phyloP scores from a whole-genome alignment of 2,888 invertebrate genomes.

The Graphium colonna region DNA sequence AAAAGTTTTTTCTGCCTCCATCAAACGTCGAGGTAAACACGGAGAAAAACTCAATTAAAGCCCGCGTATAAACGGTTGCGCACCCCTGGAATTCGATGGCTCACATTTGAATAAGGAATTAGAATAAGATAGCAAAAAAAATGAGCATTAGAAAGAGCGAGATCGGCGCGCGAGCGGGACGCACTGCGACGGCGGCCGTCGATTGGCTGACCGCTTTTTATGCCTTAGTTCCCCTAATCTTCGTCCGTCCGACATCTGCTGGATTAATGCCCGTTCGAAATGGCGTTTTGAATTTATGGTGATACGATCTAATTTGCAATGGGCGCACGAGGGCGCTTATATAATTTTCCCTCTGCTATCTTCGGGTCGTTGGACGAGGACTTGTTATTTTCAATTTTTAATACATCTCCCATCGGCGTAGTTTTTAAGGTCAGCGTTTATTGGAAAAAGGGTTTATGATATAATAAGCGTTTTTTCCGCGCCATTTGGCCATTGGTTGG shows the following conservation, averaged over 20 bases:
- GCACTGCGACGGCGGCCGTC: conserved; percentile 42
- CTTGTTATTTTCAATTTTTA: conserved; percentile 69
- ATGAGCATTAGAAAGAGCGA: conserved; percentile 74
- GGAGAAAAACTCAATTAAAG: conserved; percentile 45
- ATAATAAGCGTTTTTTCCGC: conserved; percentile 46
- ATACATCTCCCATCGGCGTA: conserved; percentile 61
- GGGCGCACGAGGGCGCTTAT: conserved; percentile 41
- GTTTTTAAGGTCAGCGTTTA: conserved; percentile 63
- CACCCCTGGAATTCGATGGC: conserved; percentile 67
- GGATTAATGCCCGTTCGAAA: conserved; percentile 70
- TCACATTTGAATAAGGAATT: conserved; percentile 75
- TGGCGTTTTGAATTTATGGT: conserved; percentile 68
- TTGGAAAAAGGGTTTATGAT: conserved; percentile 51
- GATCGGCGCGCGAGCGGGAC: conserved; percentile 52
- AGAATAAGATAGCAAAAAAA: conserved; percentile 76
- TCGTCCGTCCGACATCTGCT: conserved; percentile 75
- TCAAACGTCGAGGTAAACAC: conserved; percentile 27
- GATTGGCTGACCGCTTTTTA: conserved; percentile 78
- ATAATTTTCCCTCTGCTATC: conserved; percentile 54
- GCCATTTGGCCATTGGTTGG: conserved; percentile 48
- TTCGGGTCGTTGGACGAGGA: conserved; percentile 63
- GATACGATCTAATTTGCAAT: conserved; percentile 67
- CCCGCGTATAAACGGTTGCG: conserved; percentile 53
- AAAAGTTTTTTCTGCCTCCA: conserved; percentile 4
- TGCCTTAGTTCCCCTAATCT: conserved; percentile 79